phyloP scores from a whole-genome alignment of 2,797 vertebrate species.

The Poeciliopsis turneri region DNA sequence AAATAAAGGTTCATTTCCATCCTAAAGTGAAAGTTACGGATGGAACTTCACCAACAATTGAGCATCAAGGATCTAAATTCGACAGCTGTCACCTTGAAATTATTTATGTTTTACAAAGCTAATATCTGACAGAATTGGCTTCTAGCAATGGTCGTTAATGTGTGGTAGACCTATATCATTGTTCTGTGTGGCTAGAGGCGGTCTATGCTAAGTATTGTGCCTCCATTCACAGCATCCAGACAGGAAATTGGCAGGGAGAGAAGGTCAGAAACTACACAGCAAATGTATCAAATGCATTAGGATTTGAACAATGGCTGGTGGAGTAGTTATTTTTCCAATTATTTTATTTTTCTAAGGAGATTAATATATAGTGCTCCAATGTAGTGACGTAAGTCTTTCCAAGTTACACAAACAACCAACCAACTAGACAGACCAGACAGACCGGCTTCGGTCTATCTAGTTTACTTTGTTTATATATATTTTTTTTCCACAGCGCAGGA shows the following conservation, averaged over 20 bases:
- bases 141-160: neutral
- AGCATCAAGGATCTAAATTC: neutral
- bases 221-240: neutral
- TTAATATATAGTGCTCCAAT: no score
- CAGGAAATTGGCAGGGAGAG: neutral
- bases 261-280: neutral
- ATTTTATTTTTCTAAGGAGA: no score
- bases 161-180: neutral
- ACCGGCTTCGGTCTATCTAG: neutral
- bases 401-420: no score
- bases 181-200: neutral
- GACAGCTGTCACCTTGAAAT: neutral
- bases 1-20: neutral
- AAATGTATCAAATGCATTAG: neutral
- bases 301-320: neutral
- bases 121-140: neutral
- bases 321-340: no score
- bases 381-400: no score
- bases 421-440: neutral
- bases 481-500: neutral
- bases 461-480: neutral
- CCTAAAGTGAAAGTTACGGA: neutral
- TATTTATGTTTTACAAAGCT: neutral
- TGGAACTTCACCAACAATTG: neutral
- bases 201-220: neutral